A percentile compares a stretch with the other conserved stretches of the same genome.
Evolutionary conservation across 2,888 invertebrate species (phyloP).

Genomic region (Perithous albicinctus): DNA sequence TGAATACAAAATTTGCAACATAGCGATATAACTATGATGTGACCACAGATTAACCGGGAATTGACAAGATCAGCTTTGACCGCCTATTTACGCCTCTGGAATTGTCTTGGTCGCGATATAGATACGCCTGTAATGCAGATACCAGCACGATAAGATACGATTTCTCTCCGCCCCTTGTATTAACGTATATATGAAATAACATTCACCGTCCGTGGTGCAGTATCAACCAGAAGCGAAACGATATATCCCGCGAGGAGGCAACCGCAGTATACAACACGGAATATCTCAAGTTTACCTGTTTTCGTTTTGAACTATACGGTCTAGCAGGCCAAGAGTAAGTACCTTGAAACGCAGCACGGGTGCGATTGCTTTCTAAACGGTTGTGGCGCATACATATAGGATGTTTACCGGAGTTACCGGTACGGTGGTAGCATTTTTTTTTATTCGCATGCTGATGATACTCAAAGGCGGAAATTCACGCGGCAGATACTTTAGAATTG

Average conservation of each 20-base stretch:
- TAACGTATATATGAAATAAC: slow-evolving; percentile 38
- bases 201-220: slow-evolving; percentile 39
- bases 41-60: background rate
- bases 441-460: too few species aligned
- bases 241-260: slow-evolving; percentile 35
- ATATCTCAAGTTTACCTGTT: slow-evolving; percentile 33
- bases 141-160: slow-evolving; percentile 49
- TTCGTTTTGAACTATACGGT: slow-evolving; percentile 11
- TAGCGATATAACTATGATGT: background rate
- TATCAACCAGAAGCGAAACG: slow-evolving; percentile 46
- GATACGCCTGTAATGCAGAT: slow-evolving; percentile 22
- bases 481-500: background rate
- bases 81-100: slow-evolving; percentile 17
- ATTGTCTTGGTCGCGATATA: slow-evolving; percentile 3
- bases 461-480: background rate
- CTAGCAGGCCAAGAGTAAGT: slow-evolving; percentile 22
- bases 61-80: slow-evolving; percentile 16
- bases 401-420: background rate
- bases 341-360: slow-evolving; percentile 2
- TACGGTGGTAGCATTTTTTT: slow-evolving; percentile 4
- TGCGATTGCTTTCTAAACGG: slow-evolving; percentile 25
- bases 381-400: slow-evolving; percentile 10
- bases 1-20: background rate
- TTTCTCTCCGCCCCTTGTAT: background rate
- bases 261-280: slow-evolving; percentile 35